phyloP scores from a whole-genome alignment of 2,888 invertebrate genomes.

The Sthenelais limicola region DNA sequence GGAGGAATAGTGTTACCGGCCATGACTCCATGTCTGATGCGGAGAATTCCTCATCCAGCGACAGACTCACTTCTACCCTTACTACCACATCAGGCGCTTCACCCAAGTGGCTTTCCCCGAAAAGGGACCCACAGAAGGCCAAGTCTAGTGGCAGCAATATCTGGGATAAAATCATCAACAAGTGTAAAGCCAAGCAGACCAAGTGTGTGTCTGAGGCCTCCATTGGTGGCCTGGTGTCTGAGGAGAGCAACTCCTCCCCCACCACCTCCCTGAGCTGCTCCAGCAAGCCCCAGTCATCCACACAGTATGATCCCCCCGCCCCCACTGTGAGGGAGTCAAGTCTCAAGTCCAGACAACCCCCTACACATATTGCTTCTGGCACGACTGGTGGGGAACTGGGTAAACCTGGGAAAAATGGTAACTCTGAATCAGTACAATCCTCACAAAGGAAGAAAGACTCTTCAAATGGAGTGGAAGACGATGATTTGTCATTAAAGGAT shows the following conservation, averaged over 20 bases:
- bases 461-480: conserved; percentile 11
- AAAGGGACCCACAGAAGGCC: conserved; percentile 14
- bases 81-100: neutral
- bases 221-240: neutral
- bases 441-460: too few relatives aligned
- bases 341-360: too few relatives aligned
- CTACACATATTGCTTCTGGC: too few relatives aligned
- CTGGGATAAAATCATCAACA: conserved; percentile 33
- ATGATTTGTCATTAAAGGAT: conserved; percentile 25
- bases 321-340: too few relatives aligned
- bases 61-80: neutral
- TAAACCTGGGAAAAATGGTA: too few relatives aligned
- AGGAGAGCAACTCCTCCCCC: conserved; percentile 1
- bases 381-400: too few relatives aligned
- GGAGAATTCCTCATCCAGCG: conserved; percentile 23
- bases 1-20: neutral
- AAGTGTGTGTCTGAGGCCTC: conserved; percentile 18
- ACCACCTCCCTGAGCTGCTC: too few relatives aligned
- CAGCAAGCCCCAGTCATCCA: too few relatives aligned
- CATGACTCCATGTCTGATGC: conserved; percentile 3
- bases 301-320: too few relatives aligned
- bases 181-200: conserved; percentile 21
- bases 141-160: conserved; percentile 26
- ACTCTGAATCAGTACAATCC: neutral
- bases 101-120: conserved; percentile 23